Base-by-base conservation (phyloP, 2,888 invertebrate species). In the Zhengitettix transpicula region DNA sequence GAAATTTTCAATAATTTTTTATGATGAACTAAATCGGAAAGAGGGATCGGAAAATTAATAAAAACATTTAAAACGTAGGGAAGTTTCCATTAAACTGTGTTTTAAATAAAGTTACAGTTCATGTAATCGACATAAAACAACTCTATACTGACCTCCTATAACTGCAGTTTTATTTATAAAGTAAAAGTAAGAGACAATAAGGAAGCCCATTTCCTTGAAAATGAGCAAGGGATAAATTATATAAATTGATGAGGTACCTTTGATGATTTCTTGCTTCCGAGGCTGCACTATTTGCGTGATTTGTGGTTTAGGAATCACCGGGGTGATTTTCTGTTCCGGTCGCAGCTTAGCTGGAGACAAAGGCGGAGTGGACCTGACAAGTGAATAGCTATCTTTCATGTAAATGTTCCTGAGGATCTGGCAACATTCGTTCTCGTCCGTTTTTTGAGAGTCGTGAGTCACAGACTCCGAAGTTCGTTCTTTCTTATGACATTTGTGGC, bases 201-300 rank as follows among this genome's bases (percentile, higher is more conserved):
- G 28, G 28, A 28, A 28, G 7, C 2, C 3, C 7, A 28, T 28
- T 28, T 28, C 28, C 28, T 28, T 28, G 28, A 2, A 28, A 28
- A 28, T 28, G 28, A 28, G 7, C 2, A 2, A 5, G 28, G 7
- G 28, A 28, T 28, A 5, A 28, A 28, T 28, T 28, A 5, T 28
- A 28, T 28, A 28, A 5, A 7, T 28, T 28, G 28, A 5, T 28
- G 47, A 14, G 61, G 55, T 51, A 63, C 63, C 63, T 16, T 60
- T 62, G 47, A 55, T 63, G 55, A 59, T 55, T 54, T 63, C 63
- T 56, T 61, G 62, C 52, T 61, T 62, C 69, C 86, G 83, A 65
- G 89, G 85, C 75, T 89, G 89, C 28, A 84, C 82, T 1, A 88
- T 88, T 73, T 92, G 91, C 91, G 93, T 91, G 68, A 88, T n/a